phyloP scores from a whole-genome alignment of 2,888 invertebrate species.

The Drosophila kuntzei region DNA sequence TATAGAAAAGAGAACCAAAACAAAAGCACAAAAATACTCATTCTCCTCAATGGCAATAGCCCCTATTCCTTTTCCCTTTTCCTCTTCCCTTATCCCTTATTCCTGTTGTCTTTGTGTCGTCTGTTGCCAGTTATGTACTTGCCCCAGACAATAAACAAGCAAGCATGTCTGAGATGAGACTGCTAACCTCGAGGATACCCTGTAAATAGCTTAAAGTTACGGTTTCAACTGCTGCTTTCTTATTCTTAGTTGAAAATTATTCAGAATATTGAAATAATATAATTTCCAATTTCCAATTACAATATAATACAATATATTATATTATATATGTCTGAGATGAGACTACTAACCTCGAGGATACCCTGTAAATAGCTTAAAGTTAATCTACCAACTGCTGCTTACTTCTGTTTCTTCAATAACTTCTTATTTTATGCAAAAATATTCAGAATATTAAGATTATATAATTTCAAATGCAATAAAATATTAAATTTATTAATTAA shows the following conservation, averaged over 20 bases:
- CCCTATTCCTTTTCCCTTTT: conserved; percentile 13
- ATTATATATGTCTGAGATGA: background rate
- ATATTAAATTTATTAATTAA: too few species aligned
- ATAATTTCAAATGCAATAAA: too few species aligned
- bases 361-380: background rate
- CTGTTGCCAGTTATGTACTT: conserved; percentile 14
- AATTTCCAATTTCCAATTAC: too few species aligned
- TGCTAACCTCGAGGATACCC: background rate
- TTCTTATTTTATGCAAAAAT: too few species aligned
- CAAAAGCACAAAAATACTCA: conserved; percentile 76
- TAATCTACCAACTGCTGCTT: background rate
- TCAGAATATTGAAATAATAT: too few species aligned
- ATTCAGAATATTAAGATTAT: too few species aligned
- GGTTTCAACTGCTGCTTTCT: background rate
- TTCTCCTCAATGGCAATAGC: conserved; percentile 38
- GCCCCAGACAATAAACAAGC: conserved; percentile 31
- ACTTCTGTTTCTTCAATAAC: too few species aligned
- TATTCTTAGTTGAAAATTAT: too few species aligned
- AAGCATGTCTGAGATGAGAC: background rate
- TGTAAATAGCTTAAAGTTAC: background rate
- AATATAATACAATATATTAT: too few species aligned
- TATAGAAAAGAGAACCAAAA: conserved; percentile 74
- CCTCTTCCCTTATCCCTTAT: background rate
- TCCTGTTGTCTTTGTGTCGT: conserved; percentile 11
- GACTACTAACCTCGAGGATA: background rate